Conservation (phyloP, 53 echinoderm and acorn worm genomes). For the Arbacia lixula region DNA sequence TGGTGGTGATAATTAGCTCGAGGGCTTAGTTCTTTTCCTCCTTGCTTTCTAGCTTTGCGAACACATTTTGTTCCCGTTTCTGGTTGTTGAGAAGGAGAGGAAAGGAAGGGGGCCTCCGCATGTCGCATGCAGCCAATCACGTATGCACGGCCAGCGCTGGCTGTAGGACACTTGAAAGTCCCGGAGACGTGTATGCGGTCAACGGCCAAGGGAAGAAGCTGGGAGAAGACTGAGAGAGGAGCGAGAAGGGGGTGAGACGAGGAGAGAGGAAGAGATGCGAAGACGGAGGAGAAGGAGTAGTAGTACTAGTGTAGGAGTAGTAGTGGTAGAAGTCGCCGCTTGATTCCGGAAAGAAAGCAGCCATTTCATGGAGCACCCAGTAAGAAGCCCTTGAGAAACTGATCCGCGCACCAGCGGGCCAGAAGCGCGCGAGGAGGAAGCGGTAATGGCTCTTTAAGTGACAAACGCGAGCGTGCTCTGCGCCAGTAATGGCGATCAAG, state of each 20-base stretch:
- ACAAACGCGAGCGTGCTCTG: constrained; percentile 56
- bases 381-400: constrained; percentile 55
- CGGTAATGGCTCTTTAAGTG: constrained; percentile 63
- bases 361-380: constrained; percentile 56
- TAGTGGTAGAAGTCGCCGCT: constrained; percentile 51
- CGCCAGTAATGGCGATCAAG: constrained; percentile 59
- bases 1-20: constrained; percentile 46
- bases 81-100: not conserved
- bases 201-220: too few relatives aligned
- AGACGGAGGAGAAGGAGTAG: too few relatives aligned
- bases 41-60: constrained; percentile 5
- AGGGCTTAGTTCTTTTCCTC: too few relatives aligned
- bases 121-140: constrained; percentile 13
- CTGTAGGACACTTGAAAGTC: constrained; percentile 23
- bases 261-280: constrained; percentile 1
- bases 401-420: constrained; percentile 59
- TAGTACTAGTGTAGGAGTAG: not conserved
- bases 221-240: too few relatives aligned
- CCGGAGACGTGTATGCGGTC: not conserved
- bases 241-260: constrained; percentile 7
- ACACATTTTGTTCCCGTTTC: constrained; percentile 18
- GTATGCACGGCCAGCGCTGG: constrained; percentile 57
- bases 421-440: constrained; percentile 48
- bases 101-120: constrained; percentile 8
- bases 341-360: constrained; percentile 62